A percentile compares a stretch with the other conserved stretches of the same genome.
phyloP scores from a whole-genome alignment of 2,797 vertebrate genomes.

The Triplophysa yarkandensis region DNA sequence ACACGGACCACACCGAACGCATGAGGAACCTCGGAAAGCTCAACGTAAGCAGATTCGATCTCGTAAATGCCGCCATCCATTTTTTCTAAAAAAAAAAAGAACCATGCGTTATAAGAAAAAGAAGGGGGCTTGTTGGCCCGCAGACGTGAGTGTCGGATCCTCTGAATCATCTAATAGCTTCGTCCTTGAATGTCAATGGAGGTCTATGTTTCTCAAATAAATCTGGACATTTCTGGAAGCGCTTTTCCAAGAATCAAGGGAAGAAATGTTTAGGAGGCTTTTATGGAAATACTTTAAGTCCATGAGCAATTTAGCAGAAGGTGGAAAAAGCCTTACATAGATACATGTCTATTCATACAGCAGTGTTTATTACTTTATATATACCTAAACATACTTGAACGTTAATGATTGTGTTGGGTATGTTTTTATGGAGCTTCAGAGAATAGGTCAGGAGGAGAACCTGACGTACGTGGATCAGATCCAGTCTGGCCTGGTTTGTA shows the following conservation, averaged over 20 bases:
- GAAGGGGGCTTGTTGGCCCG: neutral
- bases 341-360: no score
- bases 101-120: neutral
- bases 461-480: constrained; percentile 70
- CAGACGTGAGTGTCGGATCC: constrained; percentile 2
- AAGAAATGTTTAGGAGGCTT: constrained; percentile 25
- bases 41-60: constrained; percentile 69
- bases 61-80: constrained; percentile 65
- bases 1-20: constrained; percentile 44
- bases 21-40: constrained; percentile 60
- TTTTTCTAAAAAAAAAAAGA: constrained; percentile 62
- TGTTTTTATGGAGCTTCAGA: neutral
- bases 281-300: constrained; percentile 6
- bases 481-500: constrained; percentile 75
- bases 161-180: constrained; percentile 42
- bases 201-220: constrained; percentile 5
- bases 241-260: constrained; percentile 28
- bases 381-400: neutral
- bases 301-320: neutral
- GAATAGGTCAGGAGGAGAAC: neutral
- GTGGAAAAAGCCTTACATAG: neutral
- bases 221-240: constrained; percentile 4
- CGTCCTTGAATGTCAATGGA: constrained; percentile 24
- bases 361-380: no score
- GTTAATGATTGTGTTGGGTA: neutral